Conservation (phyloP, 2,888 invertebrate genomes). For the Drosophila melanocephala region DNA sequence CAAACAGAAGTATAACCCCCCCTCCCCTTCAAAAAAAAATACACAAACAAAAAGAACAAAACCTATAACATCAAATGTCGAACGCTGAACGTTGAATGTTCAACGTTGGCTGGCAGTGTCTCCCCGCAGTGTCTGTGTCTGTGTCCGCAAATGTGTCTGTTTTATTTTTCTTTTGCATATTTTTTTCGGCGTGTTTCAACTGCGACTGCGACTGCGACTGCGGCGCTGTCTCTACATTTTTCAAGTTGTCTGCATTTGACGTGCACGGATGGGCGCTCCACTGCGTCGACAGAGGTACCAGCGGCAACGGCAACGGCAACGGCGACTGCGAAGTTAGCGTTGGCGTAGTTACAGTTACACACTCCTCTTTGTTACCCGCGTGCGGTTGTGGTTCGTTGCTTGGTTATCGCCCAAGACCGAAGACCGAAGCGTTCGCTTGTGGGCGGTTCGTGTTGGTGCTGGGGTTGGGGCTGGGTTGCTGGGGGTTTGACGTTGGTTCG, state of each 20-base stretch:
- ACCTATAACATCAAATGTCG: constrained; percentile 79
- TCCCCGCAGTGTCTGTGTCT: background rate
- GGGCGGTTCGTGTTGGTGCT: constrained; percentile 5
- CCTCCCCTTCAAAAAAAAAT: constrained; percentile 22
- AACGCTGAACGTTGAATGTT: constrained; percentile 70
- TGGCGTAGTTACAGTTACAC: constrained; percentile 76
- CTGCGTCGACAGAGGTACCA: constrained; percentile 62
- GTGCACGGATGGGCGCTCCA: constrained; percentile 81
- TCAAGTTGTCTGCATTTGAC: constrained; percentile 82
- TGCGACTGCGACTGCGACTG: constrained; percentile 60
- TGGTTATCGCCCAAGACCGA: constrained; percentile 72
- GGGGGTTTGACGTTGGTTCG: constrained; percentile 6
- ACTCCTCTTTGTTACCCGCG: constrained; percentile 27
- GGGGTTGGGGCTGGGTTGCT: constrained; percentile 9
- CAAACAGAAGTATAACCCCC: constrained; percentile 60
- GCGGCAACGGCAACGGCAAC: constrained; percentile 10
- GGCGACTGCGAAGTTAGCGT: constrained; percentile 23
- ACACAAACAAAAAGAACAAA: constrained; percentile 43
- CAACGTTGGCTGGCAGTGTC: constrained; percentile 31
- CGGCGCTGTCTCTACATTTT: constrained; percentile 81
- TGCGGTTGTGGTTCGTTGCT: constrained; percentile 80
- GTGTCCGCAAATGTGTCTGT: constrained; percentile 69
- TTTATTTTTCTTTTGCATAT: constrained; percentile 82
- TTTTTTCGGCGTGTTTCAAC: constrained; percentile 81
- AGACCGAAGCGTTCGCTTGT: constrained; percentile 25